Percentiles rank a stretch among this genome's conserved stretches.
Evolutionary conservation across 2,113 vertebrate species (phyloP).

Genomic region (Corythornis cristatus): DNA sequence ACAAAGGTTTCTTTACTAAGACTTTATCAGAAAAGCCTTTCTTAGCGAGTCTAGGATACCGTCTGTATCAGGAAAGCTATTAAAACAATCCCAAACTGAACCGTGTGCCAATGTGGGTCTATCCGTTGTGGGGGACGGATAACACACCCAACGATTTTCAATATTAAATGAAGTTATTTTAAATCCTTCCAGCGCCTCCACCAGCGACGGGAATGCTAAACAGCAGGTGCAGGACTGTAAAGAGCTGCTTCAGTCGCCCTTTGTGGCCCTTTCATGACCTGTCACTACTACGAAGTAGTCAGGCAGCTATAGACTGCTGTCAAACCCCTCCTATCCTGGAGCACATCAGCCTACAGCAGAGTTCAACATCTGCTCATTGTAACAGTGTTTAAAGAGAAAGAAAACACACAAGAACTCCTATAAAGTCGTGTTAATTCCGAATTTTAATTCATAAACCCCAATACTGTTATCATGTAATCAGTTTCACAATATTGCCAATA

Average conservation of each 20-base stretch:
- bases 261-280: no score
- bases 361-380: fast-evolving
- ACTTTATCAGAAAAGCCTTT: not conserved
- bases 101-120: fast-evolving
- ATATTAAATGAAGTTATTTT: not conserved
- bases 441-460: not conserved
- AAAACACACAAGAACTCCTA: not conserved
- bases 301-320: not conserved
- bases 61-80: fast-evolving
- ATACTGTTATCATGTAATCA: not conserved
- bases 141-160: not conserved
- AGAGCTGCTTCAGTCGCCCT: fast-evolving
- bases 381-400: not conserved
- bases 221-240: no score
- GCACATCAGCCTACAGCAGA: fast-evolving
- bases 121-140: no score
- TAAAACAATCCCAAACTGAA: fast-evolving
- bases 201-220: not conserved
- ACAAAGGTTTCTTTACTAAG: fast-evolving
- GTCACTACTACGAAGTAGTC: fast-evolving
- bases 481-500: not conserved
- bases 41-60: fast-evolving
- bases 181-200: not conserved
- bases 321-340: fast-evolving
- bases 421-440: not conserved